phyloP scores from a whole-genome alignment of 2,888 invertebrate species.

The Caenorhabditis sulstoni region DNA sequence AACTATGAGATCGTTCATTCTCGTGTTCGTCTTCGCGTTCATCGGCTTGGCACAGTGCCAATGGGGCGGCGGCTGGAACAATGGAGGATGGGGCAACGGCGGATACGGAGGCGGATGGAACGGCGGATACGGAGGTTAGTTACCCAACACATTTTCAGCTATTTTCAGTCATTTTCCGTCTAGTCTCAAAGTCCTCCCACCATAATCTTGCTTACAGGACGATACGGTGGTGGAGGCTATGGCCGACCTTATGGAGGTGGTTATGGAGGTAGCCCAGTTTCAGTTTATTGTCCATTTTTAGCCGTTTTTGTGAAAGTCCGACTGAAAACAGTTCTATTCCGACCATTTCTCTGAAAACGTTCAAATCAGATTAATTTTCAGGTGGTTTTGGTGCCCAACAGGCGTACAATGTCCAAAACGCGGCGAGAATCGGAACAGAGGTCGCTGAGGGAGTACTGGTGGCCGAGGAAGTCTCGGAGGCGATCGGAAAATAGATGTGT shows the following conservation, averaged over 20 bases:
- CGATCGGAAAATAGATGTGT: neutral
- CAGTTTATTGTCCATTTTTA: no score
- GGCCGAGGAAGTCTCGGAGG: constrained; percentile 40
- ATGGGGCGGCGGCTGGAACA: constrained; percentile 48
- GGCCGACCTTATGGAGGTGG: constrained; percentile 16
- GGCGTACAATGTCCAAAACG: constrained; percentile 39
- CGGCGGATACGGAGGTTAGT: neutral
- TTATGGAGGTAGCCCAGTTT: constrained; percentile 10
- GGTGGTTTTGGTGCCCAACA: constrained; percentile 37
- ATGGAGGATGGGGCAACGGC: constrained; percentile 6
- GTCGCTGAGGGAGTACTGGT: constrained; percentile 43
- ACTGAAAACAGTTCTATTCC: no score
- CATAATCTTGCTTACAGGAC: neutral
- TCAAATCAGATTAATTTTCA: constrained; percentile 4
- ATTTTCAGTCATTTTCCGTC: no score
- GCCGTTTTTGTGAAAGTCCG: no score
- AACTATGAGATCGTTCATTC: neutral
- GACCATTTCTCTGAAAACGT: neutral
- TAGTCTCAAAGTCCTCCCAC: no score
- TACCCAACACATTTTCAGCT: neutral
- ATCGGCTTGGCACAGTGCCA: constrained; percentile 8
- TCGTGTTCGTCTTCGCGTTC: neutral
- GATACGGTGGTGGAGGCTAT: constrained; percentile 14
- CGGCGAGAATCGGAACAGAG: constrained; percentile 44
- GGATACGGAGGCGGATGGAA: constrained; percentile 25